These are phyloP conservation scores for Brachionus asplanchnoidis DNA, from an alignment of 1,140 invertebrate species.

Conservation along the genomic window DNA sequence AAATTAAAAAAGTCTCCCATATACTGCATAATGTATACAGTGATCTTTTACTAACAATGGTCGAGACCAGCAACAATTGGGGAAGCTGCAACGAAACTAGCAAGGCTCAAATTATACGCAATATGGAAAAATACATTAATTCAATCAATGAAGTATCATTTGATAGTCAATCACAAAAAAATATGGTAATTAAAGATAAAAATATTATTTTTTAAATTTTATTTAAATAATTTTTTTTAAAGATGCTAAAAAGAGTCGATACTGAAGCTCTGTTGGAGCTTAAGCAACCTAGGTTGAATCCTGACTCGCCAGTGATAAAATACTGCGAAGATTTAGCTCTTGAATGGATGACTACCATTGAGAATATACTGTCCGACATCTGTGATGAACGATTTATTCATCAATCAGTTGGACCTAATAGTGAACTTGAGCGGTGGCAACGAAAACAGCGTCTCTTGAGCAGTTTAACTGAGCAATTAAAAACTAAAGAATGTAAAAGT, in stretches of 20 bases:
- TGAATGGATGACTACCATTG: conserved; percentile 57
- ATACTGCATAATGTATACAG: conserved; percentile 53
- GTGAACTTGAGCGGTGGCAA: conserved; percentile 55
- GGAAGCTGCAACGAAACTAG: conserved; percentile 51
- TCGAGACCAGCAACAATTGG: conserved; percentile 54
- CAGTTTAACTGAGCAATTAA: conserved; percentile 55
- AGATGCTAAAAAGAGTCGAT: conserved; percentile 55
- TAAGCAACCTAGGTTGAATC: conserved; percentile 53
- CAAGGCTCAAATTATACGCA: conserved; percentile 42
- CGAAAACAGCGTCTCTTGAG: conserved; percentile 51
- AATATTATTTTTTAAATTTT: neutral
- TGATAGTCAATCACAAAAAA: conserved; percentile 30
- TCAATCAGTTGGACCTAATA: conserved; percentile 54
- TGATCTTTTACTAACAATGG: conserved; percentile 46
- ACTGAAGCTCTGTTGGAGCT: conserved; percentile 53
- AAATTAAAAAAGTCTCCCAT: conserved; percentile 52
- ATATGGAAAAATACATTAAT: conserved; percentile 41
- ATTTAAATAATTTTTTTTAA: neutral
- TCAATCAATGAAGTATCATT: neutral
- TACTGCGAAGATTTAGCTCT: conserved; percentile 55
- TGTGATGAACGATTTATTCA: conserved; percentile 57
- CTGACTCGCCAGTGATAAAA: conserved; percentile 51
- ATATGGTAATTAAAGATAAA: conserved; percentile 24
- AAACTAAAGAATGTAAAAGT: conserved; percentile 56
- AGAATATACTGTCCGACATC: conserved; percentile 52